These are phyloP conservation scores for Andricus grossulariae DNA, from an alignment of 1,140 invertebrate genomes.

Conservation along the genomic window DNA sequence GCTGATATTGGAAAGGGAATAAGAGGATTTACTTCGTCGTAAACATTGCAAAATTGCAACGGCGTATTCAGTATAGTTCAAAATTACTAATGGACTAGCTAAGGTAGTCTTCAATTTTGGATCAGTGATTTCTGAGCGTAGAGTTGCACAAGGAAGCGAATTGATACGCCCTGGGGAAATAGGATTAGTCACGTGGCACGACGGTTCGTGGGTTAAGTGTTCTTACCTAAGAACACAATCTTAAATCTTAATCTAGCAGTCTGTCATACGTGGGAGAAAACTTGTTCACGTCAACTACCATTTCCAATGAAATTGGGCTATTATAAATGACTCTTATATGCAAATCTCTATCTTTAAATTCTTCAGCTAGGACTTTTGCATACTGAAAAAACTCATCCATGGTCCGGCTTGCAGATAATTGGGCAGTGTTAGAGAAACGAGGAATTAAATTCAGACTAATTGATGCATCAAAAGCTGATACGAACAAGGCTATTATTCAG, in stretches of 20 bases:
- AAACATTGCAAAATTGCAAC: neutral
- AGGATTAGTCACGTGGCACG: conserved; percentile 22
- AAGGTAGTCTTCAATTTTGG: neutral
- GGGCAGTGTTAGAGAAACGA: neutral
- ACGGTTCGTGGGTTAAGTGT: conserved; percentile 29
- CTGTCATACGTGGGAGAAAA: conserved; percentile 19
- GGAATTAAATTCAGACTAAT: too few relatives aligned
- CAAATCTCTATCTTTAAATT: neutral
- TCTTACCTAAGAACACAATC: conserved; percentile 24
- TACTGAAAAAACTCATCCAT: neutral
- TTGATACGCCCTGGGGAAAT: conserved; percentile 8
- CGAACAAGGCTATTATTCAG: too few relatives aligned
- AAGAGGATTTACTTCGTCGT: neutral
- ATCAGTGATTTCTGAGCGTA: conserved; percentile 12
- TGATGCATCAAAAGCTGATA: too few relatives aligned
- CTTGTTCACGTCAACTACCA: conserved; percentile 10
- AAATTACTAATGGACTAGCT: conserved; percentile 3
- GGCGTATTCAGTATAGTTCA: neutral
- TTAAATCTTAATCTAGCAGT: conserved; percentile 10
- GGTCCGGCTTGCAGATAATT: neutral
- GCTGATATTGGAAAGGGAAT: neutral
- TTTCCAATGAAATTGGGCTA: conserved; percentile 21
- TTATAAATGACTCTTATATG: conserved; percentile 12
- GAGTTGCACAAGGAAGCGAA: neutral
- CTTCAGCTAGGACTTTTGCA: neutral